A percentile compares a stretch with the other conserved stretches of the same genome.
These are phyloP conservation scores for human (Homo sapiens) DNA, from an alignment of 2,113 vertebrate genomes.

Conservation along the genomic window DNA sequence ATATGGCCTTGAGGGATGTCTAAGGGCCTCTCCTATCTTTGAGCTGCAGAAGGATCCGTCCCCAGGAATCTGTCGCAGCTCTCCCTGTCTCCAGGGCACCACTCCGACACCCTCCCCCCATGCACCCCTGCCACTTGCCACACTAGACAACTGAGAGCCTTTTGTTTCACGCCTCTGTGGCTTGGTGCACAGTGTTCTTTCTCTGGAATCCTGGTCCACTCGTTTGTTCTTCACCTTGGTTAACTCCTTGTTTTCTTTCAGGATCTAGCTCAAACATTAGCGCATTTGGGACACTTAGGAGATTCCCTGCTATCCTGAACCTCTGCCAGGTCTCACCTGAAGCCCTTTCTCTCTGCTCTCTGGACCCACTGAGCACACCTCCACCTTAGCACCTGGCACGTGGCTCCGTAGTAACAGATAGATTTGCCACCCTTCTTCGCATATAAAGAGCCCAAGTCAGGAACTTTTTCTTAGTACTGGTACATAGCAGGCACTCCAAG, in stretches of 20 bases:
- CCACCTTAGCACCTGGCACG: accelerated
- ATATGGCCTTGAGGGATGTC: constrained; percentile 20
- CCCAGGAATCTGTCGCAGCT: not conserved
- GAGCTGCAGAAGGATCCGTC: not conserved
- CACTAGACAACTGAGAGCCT: not conserved
- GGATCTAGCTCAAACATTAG: not conserved
- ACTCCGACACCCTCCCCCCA: not conserved
- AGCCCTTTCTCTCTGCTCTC: not conserved
- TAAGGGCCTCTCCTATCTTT: not conserved
- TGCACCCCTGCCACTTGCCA: not conserved
- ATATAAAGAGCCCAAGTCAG: not conserved
- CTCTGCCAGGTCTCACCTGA: not conserved
- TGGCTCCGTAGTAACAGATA: accelerated
- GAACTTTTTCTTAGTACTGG: not conserved
- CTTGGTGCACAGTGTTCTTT: not conserved
- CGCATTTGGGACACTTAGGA: not conserved
- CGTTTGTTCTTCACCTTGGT: not conserved
- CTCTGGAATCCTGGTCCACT: not conserved
- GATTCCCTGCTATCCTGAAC: not conserved
- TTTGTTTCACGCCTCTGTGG: not conserved
- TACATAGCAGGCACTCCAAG: not conserved
- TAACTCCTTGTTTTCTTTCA: constrained; percentile 13
- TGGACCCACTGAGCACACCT: not conserved
- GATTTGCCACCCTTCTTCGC: not conserved
- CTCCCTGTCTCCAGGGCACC: not conserved